A percentile compares a stretch with the other conserved stretches of the same genome.
phyloP scores from a whole-genome alignment of 37 sponge, comb jelly and placozoan genomes.

The Aphrocallistes beatrix region DNA sequence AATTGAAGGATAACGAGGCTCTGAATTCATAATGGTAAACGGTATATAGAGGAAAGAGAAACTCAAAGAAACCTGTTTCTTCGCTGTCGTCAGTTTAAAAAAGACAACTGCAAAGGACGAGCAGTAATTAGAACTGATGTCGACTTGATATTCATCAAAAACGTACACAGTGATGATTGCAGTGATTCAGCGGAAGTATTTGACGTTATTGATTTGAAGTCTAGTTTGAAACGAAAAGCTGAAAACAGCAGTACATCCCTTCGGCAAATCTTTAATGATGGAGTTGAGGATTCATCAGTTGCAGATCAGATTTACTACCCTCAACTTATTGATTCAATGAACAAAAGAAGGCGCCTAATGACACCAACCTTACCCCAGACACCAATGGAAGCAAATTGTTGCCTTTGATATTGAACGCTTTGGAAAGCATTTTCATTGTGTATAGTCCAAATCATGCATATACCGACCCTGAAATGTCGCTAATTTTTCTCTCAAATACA shows the following conservation, averaged over 20 bases:
- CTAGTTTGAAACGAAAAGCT: neutral
- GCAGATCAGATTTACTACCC: constrained; percentile 17
- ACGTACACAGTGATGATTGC: constrained; percentile 13
- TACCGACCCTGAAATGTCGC: neutral
- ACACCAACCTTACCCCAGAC: constrained; percentile 9
- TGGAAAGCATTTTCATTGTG: neutral
- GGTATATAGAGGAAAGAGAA: constrained; percentile 13
- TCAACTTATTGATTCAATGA: neutral
- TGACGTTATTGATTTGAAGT: neutral
- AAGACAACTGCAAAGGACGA: neutral
- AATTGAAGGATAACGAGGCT: neutral
- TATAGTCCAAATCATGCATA: neutral
- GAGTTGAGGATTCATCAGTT: constrained; percentile 15
- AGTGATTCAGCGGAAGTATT: neutral
- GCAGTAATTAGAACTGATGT: neutral
- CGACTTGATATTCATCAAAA: neutral
- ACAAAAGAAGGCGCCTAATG: constrained; percentile 10
- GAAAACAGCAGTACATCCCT: neutral
- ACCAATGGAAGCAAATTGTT: constrained; percentile 16
- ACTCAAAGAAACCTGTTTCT: neutral
- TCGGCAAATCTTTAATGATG: constrained; percentile 11
- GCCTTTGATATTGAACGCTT: neutral
- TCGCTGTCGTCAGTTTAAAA: constrained; percentile 15
- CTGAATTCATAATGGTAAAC: constrained; percentile 10
- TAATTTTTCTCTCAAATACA: no score